Evolutionary conservation across 2,113 vertebrate genomes (phyloP).

Genomic region (Lota lota): DNA sequence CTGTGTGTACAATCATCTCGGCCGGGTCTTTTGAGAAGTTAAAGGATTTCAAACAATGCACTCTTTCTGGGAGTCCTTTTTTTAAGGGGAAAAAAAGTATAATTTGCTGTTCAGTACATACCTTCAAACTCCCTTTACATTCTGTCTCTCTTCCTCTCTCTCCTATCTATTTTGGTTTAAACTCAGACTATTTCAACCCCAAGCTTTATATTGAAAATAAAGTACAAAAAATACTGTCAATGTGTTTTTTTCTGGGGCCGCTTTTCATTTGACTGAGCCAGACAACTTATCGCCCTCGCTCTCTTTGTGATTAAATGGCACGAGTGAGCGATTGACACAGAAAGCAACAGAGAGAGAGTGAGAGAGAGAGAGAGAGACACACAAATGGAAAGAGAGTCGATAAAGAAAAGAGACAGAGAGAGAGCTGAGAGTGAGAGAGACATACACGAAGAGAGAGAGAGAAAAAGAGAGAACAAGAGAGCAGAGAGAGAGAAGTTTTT

Average conservation of each 20-base stretch:
- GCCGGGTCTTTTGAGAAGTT: slow-evolving; percentile 60
- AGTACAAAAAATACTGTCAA: slow-evolving; percentile 46
- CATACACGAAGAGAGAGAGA: background rate
- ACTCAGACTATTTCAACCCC: slow-evolving; percentile 57
- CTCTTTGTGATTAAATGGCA: slow-evolving; percentile 64
- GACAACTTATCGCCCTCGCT: slow-evolving; percentile 64
- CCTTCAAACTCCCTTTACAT: background rate
- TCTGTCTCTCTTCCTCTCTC: background rate
- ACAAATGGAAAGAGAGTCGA: background rate
- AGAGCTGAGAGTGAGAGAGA: background rate
- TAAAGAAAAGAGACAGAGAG: slow-evolving; percentile 1
- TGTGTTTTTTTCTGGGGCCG: slow-evolving; percentile 56
- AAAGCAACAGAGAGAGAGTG: slow-evolving; percentile 8
- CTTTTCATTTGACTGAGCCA: slow-evolving; percentile 60
- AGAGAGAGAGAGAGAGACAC: slow-evolving; percentile 3
- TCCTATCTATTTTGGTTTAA: slow-evolving; percentile 46
- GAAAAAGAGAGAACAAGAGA: background rate
- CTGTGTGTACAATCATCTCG: slow-evolving; percentile 53
- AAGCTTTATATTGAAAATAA: background rate
- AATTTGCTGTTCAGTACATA: slow-evolving; percentile 22
- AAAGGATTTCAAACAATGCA: slow-evolving; percentile 60
- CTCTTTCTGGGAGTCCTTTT: slow-evolving; percentile 34
- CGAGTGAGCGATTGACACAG: slow-evolving; percentile 55
- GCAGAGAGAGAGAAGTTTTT: background rate
- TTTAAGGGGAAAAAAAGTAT: slow-evolving; percentile 13